A percentile compares a stretch with the other conserved stretches of the same genome.
Conservation (phyloP, 2,888 invertebrate genomes). For the Gymnoscelis rufifasciata region DNA sequence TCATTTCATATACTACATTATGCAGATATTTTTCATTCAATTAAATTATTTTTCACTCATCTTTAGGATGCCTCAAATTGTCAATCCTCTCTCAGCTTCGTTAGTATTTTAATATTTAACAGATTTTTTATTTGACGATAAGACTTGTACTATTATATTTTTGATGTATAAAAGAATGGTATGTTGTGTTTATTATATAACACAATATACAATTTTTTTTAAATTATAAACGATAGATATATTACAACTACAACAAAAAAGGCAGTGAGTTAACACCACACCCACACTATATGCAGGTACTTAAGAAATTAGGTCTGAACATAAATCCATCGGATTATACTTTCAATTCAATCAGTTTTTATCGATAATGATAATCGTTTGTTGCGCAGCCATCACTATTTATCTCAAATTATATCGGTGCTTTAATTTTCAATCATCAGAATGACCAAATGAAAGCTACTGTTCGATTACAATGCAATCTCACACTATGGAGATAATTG, state of each 20-base stretch:
- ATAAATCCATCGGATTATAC: slow-evolving; percentile 12
- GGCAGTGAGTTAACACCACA: neutral
- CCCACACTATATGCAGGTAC: slow-evolving; percentile 14
- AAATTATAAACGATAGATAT: too few species aligned
- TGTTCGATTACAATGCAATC: slow-evolving; percentile 73
- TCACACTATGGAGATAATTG: slow-evolving; percentile 73
- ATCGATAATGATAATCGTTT: slow-evolving; percentile 19
- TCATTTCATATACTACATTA: too few species aligned
- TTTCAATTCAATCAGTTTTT: slow-evolving; percentile 21
- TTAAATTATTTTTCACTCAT: too few species aligned
- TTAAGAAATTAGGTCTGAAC: slow-evolving; percentile 12
- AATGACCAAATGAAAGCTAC: slow-evolving; percentile 72
- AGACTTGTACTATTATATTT: too few species aligned
- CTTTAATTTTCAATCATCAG: slow-evolving; percentile 75
- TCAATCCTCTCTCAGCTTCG: too few species aligned
- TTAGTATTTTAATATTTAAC: too few species aligned
- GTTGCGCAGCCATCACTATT: slow-evolving; percentile 51
- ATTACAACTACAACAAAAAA: neutral
- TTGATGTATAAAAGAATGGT: too few species aligned
- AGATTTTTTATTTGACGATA: too few species aligned
- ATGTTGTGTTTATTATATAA: too few species aligned
- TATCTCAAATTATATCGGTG: slow-evolving; percentile 74
- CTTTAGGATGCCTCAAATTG: too few species aligned
- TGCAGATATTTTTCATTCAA: too few species aligned
- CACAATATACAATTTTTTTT: too few species aligned